Evolutionary conservation across 2,113 vertebrate species (phyloP), one percentile per base, ranked within the genome.

Genomic region (Syngnathus floridae): DNA sequence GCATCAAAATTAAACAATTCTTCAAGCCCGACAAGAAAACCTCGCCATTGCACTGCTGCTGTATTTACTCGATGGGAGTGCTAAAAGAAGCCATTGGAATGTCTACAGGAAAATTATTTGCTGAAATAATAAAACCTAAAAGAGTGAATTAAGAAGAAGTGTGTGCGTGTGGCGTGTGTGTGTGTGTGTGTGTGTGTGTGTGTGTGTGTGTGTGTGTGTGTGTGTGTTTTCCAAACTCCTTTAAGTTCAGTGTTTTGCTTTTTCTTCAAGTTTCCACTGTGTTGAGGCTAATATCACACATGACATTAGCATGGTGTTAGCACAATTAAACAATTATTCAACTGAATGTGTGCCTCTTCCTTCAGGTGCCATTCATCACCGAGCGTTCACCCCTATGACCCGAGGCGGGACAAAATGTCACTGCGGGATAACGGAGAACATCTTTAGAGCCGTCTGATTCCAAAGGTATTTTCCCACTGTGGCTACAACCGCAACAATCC

Each of bases 1-100:
- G 90, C 88, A 7, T 4, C 77, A 80, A 92, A 93, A 92, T 93
- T 90, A 93, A 93, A 92, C 91, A 90, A 93, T 93, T 93, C 88
- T 92, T 93, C 87, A 91, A 92, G 90, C 80, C 52, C 88, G 86
- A 56, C 54, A 35, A 35, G 57, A 4, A 4, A 35, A 13, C 19
- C 57, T 59, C 17, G 9, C 57, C 37, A 9, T 5, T 35, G 54
- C 19, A 35, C 16, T 31, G 54, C 46, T 14, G 54, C 26, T 16
- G 10, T 35, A 17, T 41, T 1, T 41, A 57, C 57, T 36, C 22
- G 22, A 22, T 14, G 6, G 14, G 41, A 17, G n/a, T 61, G 51
- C 21, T 6, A 54, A 54, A 52, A 54, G 26, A 26, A 46, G 14
- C 43, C 43, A 16, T 5, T 46, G 43, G 43, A 46, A 16, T 5